A percentile compares a stretch with the other conserved stretches of the same genome.
Conservation (phyloP, 1,140 invertebrate species). For the Chionoecetes opilio region DNA sequence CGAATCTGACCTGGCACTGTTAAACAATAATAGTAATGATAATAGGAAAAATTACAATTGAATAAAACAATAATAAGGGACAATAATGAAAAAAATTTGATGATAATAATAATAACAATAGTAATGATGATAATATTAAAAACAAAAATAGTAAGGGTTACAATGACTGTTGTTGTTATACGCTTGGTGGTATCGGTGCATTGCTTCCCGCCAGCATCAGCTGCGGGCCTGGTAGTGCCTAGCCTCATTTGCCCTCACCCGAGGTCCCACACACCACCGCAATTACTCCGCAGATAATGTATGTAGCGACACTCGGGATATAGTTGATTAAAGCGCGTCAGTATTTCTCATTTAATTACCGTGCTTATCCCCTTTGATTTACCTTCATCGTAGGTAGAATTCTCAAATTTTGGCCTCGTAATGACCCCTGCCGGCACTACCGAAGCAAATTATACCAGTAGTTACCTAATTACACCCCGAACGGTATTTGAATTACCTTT, state of each 20-base stretch:
- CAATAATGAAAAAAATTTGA: too few species aligned
- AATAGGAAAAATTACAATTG: too few species aligned
- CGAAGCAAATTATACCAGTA: background rate
- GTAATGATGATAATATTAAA: too few species aligned
- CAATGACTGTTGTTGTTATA: too few species aligned
- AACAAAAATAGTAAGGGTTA: too few species aligned
- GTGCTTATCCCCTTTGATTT: constrained; percentile 17
- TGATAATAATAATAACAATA: too few species aligned
- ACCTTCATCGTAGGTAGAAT: background rate
- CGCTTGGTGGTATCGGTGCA: background rate
- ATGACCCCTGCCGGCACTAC: constrained; percentile 4
- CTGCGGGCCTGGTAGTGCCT: background rate
- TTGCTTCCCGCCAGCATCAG: background rate
- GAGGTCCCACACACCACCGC: background rate
- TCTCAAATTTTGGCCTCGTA: constrained; percentile 1
- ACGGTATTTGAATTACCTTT: background rate
- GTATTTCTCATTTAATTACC: constrained; percentile 22
- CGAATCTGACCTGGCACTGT: too few species aligned
- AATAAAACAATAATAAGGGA: too few species aligned
- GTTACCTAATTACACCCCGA: constrained; percentile 4
- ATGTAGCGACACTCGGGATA: background rate
- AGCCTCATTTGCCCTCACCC: background rate
- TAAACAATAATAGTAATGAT: too few species aligned
- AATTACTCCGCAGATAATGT: background rate
- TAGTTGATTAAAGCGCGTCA: constrained; percentile 29